These are phyloP conservation scores for Cyphomyrus plagiostoma DNA, from an alignment of 2,113 vertebrate genomes.

Conservation along the genomic window DNA sequence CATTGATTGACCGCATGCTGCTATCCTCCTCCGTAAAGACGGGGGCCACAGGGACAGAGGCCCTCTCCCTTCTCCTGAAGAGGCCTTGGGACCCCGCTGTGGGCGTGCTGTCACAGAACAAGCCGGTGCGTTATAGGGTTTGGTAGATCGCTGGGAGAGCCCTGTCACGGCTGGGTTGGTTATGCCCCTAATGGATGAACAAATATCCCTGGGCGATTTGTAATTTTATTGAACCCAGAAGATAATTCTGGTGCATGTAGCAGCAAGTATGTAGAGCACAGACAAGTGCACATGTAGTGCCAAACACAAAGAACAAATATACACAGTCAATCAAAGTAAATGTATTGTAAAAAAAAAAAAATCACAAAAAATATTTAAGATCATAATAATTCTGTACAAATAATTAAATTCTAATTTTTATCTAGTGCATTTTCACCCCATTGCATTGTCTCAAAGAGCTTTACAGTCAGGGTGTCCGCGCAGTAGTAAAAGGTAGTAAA, in stretches of 20 bases:
- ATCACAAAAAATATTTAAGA: neutral
- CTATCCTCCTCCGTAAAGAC: conserved; percentile 79
- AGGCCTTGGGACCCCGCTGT: conserved; percentile 96
- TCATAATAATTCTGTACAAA: neutral
- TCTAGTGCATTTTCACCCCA: too few relatives aligned
- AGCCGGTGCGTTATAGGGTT: conserved; percentile 67
- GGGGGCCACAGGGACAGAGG: conserved; percentile 80
- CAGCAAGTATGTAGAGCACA: neutral
- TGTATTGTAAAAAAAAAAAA: too few relatives aligned
- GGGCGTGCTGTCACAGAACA: conserved; percentile 92
- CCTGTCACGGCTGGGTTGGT: too few relatives aligned
- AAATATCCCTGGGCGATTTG: neutral
- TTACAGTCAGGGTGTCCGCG: too few relatives aligned
- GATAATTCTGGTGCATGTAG: neutral
- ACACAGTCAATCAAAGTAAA: too few relatives aligned
- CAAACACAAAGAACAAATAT: neutral
- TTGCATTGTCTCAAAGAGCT: too few relatives aligned
- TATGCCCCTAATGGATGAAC: neutral
- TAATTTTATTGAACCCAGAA: neutral
- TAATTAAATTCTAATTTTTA: too few relatives aligned
- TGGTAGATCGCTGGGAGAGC: neutral
- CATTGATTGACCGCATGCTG: conserved; percentile 91
- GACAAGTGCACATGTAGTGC: neutral
- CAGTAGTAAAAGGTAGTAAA: too few relatives aligned
- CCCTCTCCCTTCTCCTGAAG: conserved; percentile 87